phyloP scores from a whole-genome alignment of 2,888 invertebrate species.

The Tubulanus polymorphus region DNA sequence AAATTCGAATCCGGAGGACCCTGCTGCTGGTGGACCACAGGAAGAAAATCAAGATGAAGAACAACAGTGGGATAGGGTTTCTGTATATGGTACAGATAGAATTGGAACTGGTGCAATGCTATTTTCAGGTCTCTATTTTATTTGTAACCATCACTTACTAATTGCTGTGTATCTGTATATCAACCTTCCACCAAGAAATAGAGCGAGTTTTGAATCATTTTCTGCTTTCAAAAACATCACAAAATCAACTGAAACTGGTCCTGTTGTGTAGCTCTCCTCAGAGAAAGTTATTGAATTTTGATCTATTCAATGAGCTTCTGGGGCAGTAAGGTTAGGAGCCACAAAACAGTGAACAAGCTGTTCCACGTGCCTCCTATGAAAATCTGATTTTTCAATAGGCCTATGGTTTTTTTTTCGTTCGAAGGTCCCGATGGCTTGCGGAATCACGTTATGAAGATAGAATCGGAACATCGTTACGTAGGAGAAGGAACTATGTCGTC shows the following conservation, averaged over 20 bases:
- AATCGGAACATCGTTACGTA: slow-evolving; percentile 30
- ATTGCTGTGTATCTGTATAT: not conserved
- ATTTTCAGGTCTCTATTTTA: not conserved
- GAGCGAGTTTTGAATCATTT: not conserved
- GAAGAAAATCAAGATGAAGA: too few species aligned
- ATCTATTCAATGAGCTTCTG: not conserved
- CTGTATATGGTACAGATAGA: not conserved
- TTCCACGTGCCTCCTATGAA: too few species aligned
- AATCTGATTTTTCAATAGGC: too few species aligned
- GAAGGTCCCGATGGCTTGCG: slow-evolving; percentile 39
- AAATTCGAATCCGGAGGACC: too few species aligned
- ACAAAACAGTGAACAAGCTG: too few species aligned
- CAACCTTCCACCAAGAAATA: not conserved
- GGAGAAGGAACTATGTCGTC: slow-evolving; percentile 36
- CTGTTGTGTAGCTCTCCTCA: not conserved
- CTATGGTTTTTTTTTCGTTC: too few species aligned
- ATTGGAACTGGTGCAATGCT: not conserved
- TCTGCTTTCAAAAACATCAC: too few species aligned
- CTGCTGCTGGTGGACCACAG: too few species aligned
- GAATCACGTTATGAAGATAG: slow-evolving; percentile 32
- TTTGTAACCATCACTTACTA: not conserved
- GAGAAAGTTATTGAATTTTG: not conserved
- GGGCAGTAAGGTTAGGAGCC: too few species aligned
- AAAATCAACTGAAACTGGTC: too few species aligned
- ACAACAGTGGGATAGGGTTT: too few species aligned